Evolutionary conservation across 2,888 invertebrate genomes (phyloP), one percentile per base, ranked within the genome.

Genomic region (Ophion slaviceki): DNA sequence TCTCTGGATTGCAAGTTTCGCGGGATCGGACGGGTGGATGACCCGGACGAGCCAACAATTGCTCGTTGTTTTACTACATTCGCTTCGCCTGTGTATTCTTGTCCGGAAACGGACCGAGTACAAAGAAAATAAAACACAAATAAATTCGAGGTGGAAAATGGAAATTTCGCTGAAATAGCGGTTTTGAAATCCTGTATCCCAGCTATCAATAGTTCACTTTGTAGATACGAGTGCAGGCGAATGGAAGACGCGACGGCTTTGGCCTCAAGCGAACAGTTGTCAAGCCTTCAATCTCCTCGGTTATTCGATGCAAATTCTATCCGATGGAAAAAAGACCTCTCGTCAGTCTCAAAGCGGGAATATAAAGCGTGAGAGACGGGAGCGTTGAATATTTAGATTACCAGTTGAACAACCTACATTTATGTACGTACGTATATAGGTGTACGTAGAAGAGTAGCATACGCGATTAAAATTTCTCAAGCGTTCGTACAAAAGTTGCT

Each of bases 121-220:
- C 28, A 28, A n/a, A 40, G 59, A 11, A 75, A 76, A 47, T 28
- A 8, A 59, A 59, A 20, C 28, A 71, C 24, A 71, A 71, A 45
- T 7, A 72, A 57, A 72, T 24, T 64, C 53, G 40, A 71, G 53
- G 57, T 72, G 24, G 64, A 64, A 80, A 72, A 72, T 80, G 80
- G 32, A 71, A 71, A 71, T 64, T 71, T 79, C 24, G 36, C 53
- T 64, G 32, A 28, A 28, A 64, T 53, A 71, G 64, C 53, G 71
- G 64, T 71, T 79, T 53, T 10, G 17, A 71, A 79, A 79, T 70
- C 10, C 61, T n/a, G 61, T 17, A 47, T 24, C 3, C 28, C 32
- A 59, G 28, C 62, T 20, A 40, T 62, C 61, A 59, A 53, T 47
- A 71, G 62, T 64, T 79, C 47, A 62, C 28, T 78, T 20, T 70